Base-by-base conservation (phyloP, 2,113 vertebrate species). In the Percina caprodes region DNA sequence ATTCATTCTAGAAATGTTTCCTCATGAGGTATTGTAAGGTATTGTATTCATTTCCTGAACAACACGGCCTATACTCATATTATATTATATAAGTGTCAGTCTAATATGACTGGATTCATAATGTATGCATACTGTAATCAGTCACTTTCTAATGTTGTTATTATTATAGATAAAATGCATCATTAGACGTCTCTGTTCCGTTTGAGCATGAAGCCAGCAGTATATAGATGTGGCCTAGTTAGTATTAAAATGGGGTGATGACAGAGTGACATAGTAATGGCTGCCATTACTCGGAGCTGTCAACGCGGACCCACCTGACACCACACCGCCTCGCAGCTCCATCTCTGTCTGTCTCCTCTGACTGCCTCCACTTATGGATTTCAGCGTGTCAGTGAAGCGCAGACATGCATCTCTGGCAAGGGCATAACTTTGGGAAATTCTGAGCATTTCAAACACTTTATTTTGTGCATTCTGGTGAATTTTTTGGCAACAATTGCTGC, bases 211-310 rank as follows among this genome's bases (percentile, higher is more conserved):
- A 55, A 30, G 46, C 21, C 54, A 69, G 74, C 16, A 61, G 68
- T 13, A 16, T 52, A 56, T 55, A 59, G 35, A 39, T 83, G 59
- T 58, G 68, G 23, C 71, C 70, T 74, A 23, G 59, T 88, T 86
- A 54, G 35, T 75, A 65, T 62, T 62, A 35, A 74, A 84, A 84
- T 77, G 59, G 55, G 60, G 23, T 11, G 67, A 70, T 83, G 77
- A 83, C 54, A 21, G 56, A 69, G 59, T 89, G 87, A 83, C 66
- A 83, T 21, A 13, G 61, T 83, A 74, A 91, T 79, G 59, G 70
- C 60, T 48, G 59, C 78, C 82, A 90, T 90, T 89, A 71, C 48
- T 89, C 88, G 83, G 60, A 76, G 55, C 45, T 79, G 82, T 83
- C 90, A 84, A 51, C 5, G 12, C 48, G 75, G 19, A 61, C 45